Evolutionary conservation across 2,797 vertebrate genomes (phyloP).

Genomic region (Sus cebifrons): DNA sequence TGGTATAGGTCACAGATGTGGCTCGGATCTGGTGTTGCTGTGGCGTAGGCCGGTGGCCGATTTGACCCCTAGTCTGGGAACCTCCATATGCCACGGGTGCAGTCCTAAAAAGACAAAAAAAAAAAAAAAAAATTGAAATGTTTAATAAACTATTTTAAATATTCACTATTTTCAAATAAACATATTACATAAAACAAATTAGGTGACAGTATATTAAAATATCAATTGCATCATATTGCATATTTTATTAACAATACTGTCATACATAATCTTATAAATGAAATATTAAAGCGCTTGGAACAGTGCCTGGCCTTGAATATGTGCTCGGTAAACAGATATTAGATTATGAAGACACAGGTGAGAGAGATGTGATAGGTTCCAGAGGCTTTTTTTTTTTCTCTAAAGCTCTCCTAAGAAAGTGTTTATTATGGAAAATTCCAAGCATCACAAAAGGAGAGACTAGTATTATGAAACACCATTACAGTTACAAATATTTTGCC

Average conservation of each 20-base stretch:
- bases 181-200: background rate
- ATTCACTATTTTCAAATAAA: constrained; percentile 26
- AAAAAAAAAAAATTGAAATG: background rate
- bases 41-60: no score
- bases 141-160: background rate
- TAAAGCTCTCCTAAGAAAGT: constrained; percentile 8
- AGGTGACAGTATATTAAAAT: constrained; percentile 39
- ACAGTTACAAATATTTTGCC: constrained; percentile 8
- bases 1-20: no score
- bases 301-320: background rate
- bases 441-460: constrained; percentile 31
- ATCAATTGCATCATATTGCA: background rate
- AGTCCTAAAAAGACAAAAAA: no score
- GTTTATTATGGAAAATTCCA: constrained; percentile 54
- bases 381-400: background rate
- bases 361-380: background rate
- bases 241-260: background rate
- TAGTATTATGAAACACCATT: constrained; percentile 1
- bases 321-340: background rate
- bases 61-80: no score
- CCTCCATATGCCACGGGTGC: no score
- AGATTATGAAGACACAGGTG: background rate
- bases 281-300: background rate
- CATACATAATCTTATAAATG: constrained; percentile 7
- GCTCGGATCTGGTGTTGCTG: no score